Percentiles rank a stretch among this genome's conserved stretches.
Conservation (phyloP, 2,113 vertebrate genomes). For the Macquaria ambigua region DNA sequence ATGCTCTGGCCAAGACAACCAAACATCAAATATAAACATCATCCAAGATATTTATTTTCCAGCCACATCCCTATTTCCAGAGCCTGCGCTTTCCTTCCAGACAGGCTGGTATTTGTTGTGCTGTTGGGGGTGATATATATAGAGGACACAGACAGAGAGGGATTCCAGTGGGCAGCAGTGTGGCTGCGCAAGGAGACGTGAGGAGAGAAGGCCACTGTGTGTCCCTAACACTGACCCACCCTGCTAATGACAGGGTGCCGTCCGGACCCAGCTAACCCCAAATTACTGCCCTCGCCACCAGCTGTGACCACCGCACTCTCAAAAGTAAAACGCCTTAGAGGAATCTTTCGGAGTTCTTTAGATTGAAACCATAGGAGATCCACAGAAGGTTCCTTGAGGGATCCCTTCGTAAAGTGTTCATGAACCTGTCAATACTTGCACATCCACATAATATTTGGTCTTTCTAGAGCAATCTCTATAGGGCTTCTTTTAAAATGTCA, state of each 20-base stretch:
- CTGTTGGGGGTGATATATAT: conserved; percentile 80
- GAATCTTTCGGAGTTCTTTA: conserved; percentile 16
- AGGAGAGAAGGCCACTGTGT: conserved; percentile 77
- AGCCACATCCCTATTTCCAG: conserved; percentile 80
- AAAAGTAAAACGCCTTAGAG: conserved; percentile 31
- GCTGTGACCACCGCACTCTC: conserved; percentile 68
- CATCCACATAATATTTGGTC: neutral
- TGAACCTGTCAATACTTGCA: neutral
- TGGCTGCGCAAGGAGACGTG: conserved; percentile 68
- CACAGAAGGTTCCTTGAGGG: conserved; percentile 18
- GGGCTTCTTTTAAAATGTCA: neutral
- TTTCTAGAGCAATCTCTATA: neutral
- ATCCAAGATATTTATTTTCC: conserved; percentile 77
- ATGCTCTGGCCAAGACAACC: conserved; percentile 60
- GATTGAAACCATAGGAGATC: neutral
- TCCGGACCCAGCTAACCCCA: conserved; percentile 75
- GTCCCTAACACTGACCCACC: conserved; percentile 77
- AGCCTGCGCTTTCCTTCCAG: conserved; percentile 65
- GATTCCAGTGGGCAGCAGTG: conserved; percentile 79
- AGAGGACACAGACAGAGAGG: conserved; percentile 80
- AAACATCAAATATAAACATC: conserved; percentile 78
- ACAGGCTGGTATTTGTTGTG: conserved; percentile 84
- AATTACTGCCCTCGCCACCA: conserved; percentile 79
- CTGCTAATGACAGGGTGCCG: conserved; percentile 85
- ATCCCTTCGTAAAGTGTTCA: conserved; percentile 18